phyloP scores from a whole-genome alignment of 2,797 vertebrate species.

The Oryzias sinensis region DNA sequence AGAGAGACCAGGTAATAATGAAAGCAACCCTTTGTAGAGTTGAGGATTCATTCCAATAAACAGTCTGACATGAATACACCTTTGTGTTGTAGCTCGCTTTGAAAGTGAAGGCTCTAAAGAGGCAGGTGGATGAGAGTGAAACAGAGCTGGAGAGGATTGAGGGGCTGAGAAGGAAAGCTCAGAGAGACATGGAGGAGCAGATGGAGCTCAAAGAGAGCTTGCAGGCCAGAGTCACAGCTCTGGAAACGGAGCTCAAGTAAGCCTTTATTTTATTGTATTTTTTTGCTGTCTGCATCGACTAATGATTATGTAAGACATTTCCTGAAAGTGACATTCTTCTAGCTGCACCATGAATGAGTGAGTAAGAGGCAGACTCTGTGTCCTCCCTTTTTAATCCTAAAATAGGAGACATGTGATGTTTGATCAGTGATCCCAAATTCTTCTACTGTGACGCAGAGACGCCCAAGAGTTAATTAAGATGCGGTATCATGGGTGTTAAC shows the following conservation, averaged over 20 bases:
- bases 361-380: constrained; percentile 6
- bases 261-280: constrained; percentile 27
- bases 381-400: constrained; percentile 18
- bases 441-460: constrained; percentile 20
- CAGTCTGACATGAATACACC: too few relatives aligned
- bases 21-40: too few relatives aligned
- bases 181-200: constrained; percentile 92
- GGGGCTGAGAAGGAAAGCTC: constrained; percentile 83
- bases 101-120: constrained; percentile 92
- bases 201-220: constrained; percentile 88
- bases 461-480: constrained; percentile 23
- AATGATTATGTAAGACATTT: constrained; percentile 22
- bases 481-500: constrained; percentile 14
- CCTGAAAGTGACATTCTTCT: constrained; percentile 20
- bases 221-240: constrained; percentile 80
- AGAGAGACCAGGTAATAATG: constrained; percentile 87
- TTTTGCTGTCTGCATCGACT: constrained; percentile 16
- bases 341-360: background rate
- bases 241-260: constrained; percentile 91
- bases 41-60: too few relatives aligned
- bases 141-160: constrained; percentile 91
- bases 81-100: constrained; percentile 80
- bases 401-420: constrained; percentile 19
- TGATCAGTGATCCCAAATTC: constrained; percentile 16
- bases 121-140: constrained; percentile 94